Conservation (phyloP, 2,797 vertebrate genomes). For the Serranus cabrilla region DNA sequence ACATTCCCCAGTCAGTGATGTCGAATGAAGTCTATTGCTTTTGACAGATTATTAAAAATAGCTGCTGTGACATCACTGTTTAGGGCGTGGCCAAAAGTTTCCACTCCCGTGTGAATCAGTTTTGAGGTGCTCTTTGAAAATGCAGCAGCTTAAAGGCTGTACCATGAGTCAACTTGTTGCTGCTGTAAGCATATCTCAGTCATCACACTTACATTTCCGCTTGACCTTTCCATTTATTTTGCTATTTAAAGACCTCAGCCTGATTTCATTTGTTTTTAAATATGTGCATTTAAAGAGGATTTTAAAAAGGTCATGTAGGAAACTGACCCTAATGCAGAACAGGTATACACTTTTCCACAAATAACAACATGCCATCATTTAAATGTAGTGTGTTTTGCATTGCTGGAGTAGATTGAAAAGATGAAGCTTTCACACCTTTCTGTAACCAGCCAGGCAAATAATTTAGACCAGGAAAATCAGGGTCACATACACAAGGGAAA, state of each 20-base stretch:
- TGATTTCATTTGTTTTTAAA: conserved; percentile 71
- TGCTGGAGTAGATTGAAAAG: background rate
- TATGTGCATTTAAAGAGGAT: conserved; percentile 72
- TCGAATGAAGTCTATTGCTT: conserved; percentile 35
- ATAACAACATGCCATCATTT: conserved; percentile 42
- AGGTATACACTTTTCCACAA: conserved; percentile 31
- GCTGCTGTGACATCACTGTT: conserved; percentile 41
- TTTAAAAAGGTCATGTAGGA: conserved; percentile 74
- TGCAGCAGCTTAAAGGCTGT: conserved; percentile 19
- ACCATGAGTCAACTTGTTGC: conserved; percentile 42
- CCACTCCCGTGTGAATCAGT: background rate
- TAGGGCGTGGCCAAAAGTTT: conserved; percentile 1
- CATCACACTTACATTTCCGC: conserved; percentile 57
- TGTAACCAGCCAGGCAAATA: conserved; percentile 4
- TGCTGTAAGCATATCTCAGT: conserved; percentile 34
- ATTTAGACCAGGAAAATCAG: conserved; percentile 1
- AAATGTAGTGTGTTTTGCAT: conserved; percentile 34
- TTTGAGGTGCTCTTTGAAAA: conserved; percentile 34
- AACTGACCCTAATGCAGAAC: conserved; percentile 47
- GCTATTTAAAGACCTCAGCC: conserved; percentile 43
- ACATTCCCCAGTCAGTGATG: conserved; percentile 36
- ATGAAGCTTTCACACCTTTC: conserved; percentile 1
- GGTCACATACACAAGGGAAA: background rate
- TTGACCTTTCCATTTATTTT: conserved; percentile 72
- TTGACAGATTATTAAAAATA: conserved; percentile 44